Percentiles rank a stretch among this genome's conserved stretches.
Conservation (phyloP, 92 coral and sea anemone species). For the Porites divaricata region DNA sequence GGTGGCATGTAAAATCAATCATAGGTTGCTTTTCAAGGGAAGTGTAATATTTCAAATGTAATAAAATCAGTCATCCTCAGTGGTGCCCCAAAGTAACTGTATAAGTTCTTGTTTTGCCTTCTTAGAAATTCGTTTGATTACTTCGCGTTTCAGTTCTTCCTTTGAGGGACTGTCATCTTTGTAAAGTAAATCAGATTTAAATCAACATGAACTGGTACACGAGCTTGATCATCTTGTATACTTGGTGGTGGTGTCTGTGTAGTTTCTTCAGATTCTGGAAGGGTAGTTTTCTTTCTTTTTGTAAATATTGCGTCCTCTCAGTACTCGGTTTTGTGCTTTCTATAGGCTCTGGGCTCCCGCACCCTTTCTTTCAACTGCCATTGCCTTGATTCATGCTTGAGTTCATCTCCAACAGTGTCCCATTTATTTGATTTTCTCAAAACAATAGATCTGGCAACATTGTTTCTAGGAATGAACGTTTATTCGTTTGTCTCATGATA, state of each 20-base stretch:
- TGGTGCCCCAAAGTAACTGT: slow-evolving; percentile 4
- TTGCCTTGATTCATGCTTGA: slow-evolving; percentile 61
- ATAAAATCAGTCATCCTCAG: background rate
- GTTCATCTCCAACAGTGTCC: slow-evolving; percentile 64
- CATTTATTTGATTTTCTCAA: slow-evolving; percentile 70
- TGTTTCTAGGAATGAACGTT: too few relatives aligned
- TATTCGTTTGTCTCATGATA: too few relatives aligned
- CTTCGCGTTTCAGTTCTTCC: slow-evolving; percentile 29
- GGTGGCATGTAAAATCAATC: background rate
- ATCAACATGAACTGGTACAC: background rate
- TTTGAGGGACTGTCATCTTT: slow-evolving; percentile 33
- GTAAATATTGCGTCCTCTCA: slow-evolving; percentile 58
- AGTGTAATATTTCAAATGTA: background rate
- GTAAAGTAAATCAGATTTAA: slow-evolving; percentile 9
- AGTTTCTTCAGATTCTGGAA: too few relatives aligned
- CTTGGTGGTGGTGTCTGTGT: too few relatives aligned
- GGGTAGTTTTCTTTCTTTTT: slow-evolving; percentile 38
- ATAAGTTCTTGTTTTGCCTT: background rate
- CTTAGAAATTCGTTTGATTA: background rate
- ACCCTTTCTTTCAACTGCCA: slow-evolving; percentile 47
- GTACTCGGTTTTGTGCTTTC: slow-evolving; percentile 51
- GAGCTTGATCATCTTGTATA: too few relatives aligned
- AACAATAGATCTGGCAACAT: slow-evolving; percentile 27
- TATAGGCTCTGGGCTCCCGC: slow-evolving; percentile 41
- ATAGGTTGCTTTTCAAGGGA: slow-evolving; percentile 10